These are phyloP conservation scores for Patagioenas fasciata DNA, from an alignment of 2,113 vertebrate species.

Conservation along the genomic window DNA sequence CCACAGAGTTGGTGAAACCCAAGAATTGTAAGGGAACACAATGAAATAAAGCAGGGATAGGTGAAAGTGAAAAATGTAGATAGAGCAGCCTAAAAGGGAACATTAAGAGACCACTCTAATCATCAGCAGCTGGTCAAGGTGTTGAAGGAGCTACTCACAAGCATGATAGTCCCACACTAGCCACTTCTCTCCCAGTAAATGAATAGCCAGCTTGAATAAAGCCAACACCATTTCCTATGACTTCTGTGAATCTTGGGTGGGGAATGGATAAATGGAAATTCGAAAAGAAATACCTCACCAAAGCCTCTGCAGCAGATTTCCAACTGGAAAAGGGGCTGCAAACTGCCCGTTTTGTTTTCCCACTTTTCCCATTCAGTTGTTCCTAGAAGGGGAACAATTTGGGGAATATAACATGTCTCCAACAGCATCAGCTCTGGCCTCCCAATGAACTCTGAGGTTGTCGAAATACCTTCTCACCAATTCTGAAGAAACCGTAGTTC, in stretches of 20 bases:
- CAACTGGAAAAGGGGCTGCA: neutral
- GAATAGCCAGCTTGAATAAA: neutral
- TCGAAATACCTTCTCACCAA: neutral
- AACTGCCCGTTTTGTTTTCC: neutral
- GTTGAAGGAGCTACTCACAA: neutral
- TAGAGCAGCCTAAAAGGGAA: neutral
- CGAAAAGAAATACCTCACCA: neutral
- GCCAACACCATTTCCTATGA: neutral
- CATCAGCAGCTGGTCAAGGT: neutral
- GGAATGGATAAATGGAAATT: neutral
- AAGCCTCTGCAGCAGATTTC: neutral
- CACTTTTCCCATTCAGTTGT: accelerated
- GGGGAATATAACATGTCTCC: neutral
- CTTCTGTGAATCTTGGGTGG: neutral
- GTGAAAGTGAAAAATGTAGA: neutral
- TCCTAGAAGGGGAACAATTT: neutral
- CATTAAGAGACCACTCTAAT: neutral
- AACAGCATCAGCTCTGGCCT: neutral
- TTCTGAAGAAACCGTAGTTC: neutral
- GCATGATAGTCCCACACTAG: neutral
- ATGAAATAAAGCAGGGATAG: neutral
- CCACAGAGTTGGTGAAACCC: neutral
- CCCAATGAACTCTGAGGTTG: no score
- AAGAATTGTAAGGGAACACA: neutral
- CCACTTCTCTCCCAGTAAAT: neutral